These are phyloP conservation scores for Epinotia bilunana DNA, from an alignment of 2,888 invertebrate genomes.

Conservation along the genomic window DNA sequence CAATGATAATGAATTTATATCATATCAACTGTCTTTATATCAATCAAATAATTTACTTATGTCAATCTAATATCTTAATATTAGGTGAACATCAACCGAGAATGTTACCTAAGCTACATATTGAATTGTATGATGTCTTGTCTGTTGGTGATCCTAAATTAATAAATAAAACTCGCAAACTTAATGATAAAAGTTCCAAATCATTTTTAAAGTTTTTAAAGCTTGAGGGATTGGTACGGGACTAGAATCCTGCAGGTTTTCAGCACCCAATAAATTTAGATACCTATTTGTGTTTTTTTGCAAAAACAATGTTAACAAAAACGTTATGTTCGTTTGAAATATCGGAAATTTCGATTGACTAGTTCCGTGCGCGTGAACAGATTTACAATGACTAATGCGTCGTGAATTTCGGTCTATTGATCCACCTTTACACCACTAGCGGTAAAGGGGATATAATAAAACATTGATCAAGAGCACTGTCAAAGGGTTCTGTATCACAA, in stretches of 20 bases:
- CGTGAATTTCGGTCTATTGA: conserved; percentile 22
- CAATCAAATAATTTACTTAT: too few species aligned
- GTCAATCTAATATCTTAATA: too few species aligned
- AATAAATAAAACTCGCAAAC: background rate
- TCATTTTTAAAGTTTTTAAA: too few species aligned
- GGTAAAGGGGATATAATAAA: background rate
- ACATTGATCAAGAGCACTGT: background rate
- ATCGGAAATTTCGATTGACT: conserved; percentile 16
- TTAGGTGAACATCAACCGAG: too few species aligned
- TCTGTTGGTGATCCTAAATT: too few species aligned
- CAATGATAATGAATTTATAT: too few species aligned
- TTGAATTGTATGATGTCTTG: too few species aligned
- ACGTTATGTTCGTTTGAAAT: conserved; percentile 3
- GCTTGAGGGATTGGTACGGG: background rate
- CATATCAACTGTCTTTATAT: too few species aligned
- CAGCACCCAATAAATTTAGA: background rate
- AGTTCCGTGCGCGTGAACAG: conserved; percentile 13
- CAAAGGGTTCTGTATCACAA: background rate
- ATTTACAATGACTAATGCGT: conserved; percentile 27
- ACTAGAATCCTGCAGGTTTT: background rate
- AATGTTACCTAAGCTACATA: too few species aligned
- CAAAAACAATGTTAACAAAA: conserved; percentile 16
- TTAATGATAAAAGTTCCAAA: background rate
- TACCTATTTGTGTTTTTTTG: background rate
- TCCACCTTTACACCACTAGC: conserved; percentile 1